phyloP scores from a whole-genome alignment of 2,888 invertebrate species.

The Pachydiplax longipennis region DNA sequence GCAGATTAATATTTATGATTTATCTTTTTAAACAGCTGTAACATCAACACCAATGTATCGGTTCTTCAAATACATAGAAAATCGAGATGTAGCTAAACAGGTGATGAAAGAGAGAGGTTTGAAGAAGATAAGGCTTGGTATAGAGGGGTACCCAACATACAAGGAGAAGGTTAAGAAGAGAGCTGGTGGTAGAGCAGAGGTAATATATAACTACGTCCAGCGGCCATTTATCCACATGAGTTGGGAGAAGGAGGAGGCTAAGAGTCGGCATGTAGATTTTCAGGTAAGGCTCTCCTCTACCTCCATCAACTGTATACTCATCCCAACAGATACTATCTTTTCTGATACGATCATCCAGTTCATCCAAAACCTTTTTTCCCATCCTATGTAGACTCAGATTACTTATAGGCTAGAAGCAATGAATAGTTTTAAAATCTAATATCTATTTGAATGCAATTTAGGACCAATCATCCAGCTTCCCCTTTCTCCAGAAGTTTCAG shows the following conservation, averaged over 20 bases:
- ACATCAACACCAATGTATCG: conserved; percentile 94
- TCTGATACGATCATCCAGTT: too few relatives aligned
- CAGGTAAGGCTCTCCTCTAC: conserved; percentile 55
- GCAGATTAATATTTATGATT: background rate
- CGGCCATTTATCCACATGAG: conserved; percentile 99
- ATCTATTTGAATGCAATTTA: too few relatives aligned
- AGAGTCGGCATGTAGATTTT: conserved; percentile 98
- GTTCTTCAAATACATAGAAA: conserved; percentile 99
- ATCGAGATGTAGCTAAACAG: conserved; percentile 98
- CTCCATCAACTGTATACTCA: too few relatives aligned
- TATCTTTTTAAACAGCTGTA: conserved; percentile 70
- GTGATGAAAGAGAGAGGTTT: conserved; percentile 98
- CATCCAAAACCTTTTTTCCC: too few relatives aligned
- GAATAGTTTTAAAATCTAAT: too few relatives aligned
- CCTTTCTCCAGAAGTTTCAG: too few relatives aligned
- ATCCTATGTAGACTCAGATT: too few relatives aligned
- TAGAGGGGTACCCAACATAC: conserved; percentile 99
- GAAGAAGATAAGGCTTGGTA: conserved; percentile 98
- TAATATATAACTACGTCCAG: conserved; percentile 99
- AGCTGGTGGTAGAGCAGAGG: conserved; percentile 93
- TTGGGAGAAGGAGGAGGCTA: conserved; percentile 99
- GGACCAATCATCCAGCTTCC: too few relatives aligned
- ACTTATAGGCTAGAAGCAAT: too few relatives aligned
- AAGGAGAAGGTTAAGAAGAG: conserved; percentile 97
- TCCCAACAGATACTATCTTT: too few relatives aligned